phyloP scores from a whole-genome alignment of 1,140 invertebrate species.

The Aphelinus certus region DNA sequence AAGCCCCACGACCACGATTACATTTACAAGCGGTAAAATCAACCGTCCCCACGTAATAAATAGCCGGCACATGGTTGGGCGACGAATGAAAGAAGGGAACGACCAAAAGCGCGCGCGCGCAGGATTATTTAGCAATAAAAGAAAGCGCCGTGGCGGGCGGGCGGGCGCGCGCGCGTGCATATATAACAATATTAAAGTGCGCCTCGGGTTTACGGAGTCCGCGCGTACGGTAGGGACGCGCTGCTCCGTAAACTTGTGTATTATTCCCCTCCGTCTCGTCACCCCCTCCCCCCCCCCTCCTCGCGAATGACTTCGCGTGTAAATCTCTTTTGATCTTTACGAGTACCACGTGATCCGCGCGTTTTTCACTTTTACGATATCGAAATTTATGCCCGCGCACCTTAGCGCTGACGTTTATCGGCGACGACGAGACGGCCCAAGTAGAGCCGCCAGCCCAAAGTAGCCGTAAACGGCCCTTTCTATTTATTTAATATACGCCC shows the following conservation, averaged over 20 bases:
- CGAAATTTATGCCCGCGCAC: conserved; percentile 38
- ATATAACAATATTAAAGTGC: conserved; percentile 30
- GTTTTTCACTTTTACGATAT: conserved; percentile 43
- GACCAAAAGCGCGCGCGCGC: neutral
- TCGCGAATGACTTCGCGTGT: conserved; percentile 31
- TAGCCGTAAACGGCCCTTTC: conserved; percentile 30
- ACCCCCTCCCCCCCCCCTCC: conserved; percentile 29
- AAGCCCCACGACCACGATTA: too few species aligned
- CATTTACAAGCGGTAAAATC: too few species aligned
- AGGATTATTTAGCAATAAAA: conserved; percentile 38
- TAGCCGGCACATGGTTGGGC: neutral
- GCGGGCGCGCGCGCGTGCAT: neutral
- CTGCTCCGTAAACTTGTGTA: neutral
- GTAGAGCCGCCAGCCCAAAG: neutral
- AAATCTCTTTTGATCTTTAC: conserved; percentile 39
- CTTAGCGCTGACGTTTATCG: conserved; percentile 34
- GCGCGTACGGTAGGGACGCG: too few species aligned
- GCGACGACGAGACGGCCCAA: neutral
- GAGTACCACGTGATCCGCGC: conserved; percentile 27
- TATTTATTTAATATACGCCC: conserved; percentile 38
- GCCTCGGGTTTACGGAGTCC: too few species aligned
- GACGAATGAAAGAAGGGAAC: conserved; percentile 8
- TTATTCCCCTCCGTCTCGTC: neutral
- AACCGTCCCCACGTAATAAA: too few species aligned
- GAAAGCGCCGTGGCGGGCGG: conserved; percentile 18